Evolutionary conservation across 2,113 vertebrate genomes (phyloP).

Genomic region (Chaetura pelagica): DNA sequence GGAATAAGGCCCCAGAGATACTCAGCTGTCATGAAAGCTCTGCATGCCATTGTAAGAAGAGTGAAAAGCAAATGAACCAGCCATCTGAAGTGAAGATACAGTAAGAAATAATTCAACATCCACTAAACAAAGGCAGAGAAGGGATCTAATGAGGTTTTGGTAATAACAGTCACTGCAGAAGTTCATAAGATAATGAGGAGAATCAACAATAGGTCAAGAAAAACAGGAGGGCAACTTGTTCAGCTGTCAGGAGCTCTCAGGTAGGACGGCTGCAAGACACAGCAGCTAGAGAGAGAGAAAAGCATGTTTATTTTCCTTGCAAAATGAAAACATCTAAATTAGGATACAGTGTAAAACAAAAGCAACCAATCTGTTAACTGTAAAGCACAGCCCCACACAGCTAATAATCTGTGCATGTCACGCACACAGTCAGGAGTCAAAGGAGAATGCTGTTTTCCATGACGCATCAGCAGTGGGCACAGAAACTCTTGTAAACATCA

Average conservation of each 20-base stretch:
- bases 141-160: slow-evolving; percentile 8
- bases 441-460: slow-evolving; percentile 7
- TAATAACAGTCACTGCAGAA: background rate
- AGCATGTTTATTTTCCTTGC: background rate
- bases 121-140: slow-evolving; percentile 4
- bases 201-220: background rate
- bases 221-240: background rate
- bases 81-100: background rate
- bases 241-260: background rate
- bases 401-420: background rate
- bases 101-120: slow-evolving; percentile 17
- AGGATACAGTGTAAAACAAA: slow-evolving; percentile 4
- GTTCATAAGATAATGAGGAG: background rate
- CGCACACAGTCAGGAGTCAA: background rate
- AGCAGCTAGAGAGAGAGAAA: background rate
- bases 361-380: background rate
- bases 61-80: background rate
- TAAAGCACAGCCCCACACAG: background rate
- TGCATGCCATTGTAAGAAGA: background rate
- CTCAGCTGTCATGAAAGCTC: background rate
- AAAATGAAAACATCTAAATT: background rate
- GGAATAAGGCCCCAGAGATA: slow-evolving; percentile 19
- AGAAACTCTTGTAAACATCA: slow-evolving; percentile 60
- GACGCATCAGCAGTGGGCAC: slow-evolving; percentile 41
- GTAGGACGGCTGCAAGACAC: background rate